Evolutionary conservation across 2,797 vertebrate genomes (phyloP).

Genomic region (Pteropus rufus): DNA sequence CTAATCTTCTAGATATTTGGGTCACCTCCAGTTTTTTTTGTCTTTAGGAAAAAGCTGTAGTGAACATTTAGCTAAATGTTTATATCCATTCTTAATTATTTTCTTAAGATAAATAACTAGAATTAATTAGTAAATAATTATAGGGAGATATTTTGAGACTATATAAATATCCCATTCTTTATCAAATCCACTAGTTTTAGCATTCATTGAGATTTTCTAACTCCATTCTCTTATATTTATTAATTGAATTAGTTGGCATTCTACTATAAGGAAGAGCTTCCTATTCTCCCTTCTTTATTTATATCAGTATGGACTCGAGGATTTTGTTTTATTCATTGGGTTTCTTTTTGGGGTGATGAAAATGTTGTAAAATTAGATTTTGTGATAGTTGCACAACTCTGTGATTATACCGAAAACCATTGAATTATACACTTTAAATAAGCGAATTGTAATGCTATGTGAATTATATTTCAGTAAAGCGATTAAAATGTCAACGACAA

Average conservation of each 20-base stretch:
- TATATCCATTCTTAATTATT: slow-evolving; percentile 13
- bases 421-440: neutral
- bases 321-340: neutral
- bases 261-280: neutral
- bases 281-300: neutral
- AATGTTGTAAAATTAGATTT: neutral
- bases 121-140: neutral
- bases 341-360: slow-evolving; percentile 12
- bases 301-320: neutral
- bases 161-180: neutral
- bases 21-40: neutral
- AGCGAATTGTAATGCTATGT: neutral
- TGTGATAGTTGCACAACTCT: neutral
- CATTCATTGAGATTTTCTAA: neutral
- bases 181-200: neutral
- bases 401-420: slow-evolving; percentile 2
- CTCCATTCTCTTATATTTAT: neutral
- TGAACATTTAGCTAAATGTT: neutral
- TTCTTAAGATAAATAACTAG: neutral
- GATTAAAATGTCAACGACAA: neutral
- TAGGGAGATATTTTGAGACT: neutral
- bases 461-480: neutral
- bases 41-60: neutral
- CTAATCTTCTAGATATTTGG: neutral
- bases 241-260: neutral